These are phyloP conservation scores for Goniozus legneri DNA, from an alignment of 1,140 invertebrate species.

Conservation along the genomic window DNA sequence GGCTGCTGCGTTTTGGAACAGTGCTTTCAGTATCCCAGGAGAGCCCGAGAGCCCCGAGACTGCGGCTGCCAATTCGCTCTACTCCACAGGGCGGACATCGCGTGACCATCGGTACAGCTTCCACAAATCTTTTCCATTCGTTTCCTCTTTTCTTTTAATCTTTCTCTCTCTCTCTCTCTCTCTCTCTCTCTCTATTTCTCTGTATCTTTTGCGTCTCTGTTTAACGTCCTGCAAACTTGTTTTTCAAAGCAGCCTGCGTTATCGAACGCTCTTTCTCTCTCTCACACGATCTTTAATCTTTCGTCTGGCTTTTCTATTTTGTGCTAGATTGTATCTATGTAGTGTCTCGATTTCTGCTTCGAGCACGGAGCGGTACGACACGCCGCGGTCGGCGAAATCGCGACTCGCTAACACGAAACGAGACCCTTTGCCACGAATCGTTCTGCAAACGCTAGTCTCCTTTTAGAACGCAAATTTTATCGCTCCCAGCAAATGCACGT, in stretches of 20 bases:
- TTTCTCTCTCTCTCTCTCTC: slow-evolving; percentile 14
- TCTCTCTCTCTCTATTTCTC: slow-evolving; percentile 2
- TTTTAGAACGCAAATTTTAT: too few species aligned
- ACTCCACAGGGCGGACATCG: slow-evolving; percentile 74
- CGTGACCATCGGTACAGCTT: slow-evolving; percentile 51
- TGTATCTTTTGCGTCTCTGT: slow-evolving; percentile 6
- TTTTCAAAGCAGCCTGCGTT: too few species aligned
- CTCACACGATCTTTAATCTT: neutral
- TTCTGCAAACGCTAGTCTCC: too few species aligned
- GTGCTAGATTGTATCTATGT: too few species aligned
- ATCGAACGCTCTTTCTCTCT: neutral
- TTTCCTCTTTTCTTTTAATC: slow-evolving; percentile 20
- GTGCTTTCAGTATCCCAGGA: slow-evolving; percentile 78
- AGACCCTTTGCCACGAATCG: too few species aligned
- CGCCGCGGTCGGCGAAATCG: too few species aligned
- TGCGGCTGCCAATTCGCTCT: slow-evolving; percentile 84
- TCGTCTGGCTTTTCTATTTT: too few species aligned
- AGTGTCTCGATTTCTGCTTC: too few species aligned
- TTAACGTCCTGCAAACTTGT: neutral
- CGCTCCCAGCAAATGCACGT: too few species aligned
- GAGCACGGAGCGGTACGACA: too few species aligned
- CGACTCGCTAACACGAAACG: too few species aligned
- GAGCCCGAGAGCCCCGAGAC: slow-evolving; percentile 69
- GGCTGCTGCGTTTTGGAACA: slow-evolving; percentile 79
- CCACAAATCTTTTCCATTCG: slow-evolving; percentile 5